Evolutionary conservation across 2,888 invertebrate species (phyloP).

Genomic region (Chamaedrilus cognettii): DNA sequence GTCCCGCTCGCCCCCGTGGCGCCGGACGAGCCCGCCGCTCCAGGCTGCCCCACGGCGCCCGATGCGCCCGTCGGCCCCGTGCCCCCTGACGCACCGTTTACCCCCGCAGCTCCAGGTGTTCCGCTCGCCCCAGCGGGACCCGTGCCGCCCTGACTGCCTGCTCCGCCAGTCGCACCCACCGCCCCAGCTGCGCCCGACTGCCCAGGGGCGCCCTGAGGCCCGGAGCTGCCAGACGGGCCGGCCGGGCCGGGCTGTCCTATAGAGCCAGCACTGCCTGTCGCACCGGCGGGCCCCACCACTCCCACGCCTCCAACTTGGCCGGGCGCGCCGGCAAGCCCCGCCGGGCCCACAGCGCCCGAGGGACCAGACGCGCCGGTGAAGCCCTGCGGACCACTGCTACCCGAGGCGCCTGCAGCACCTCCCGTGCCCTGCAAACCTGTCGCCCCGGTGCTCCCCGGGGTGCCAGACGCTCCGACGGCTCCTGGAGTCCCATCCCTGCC

Average conservation of each 20-base stretch:
- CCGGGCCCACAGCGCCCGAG: constrained; percentile 10
- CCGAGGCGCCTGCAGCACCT: constrained; percentile 31
- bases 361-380: constrained; percentile 7
- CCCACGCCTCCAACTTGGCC: constrained; percentile 13
- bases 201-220: neutral
- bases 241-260: constrained; percentile 4
- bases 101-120: constrained; percentile 6
- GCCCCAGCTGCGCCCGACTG: constrained; percentile 7
- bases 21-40: constrained; percentile 12
- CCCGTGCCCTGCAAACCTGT: constrained; percentile 10
- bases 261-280: constrained; percentile 11
- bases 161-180: constrained; percentile 12
- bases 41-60: constrained; percentile 6
- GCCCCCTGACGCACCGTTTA: constrained; percentile 3
- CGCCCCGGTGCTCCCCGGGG: neutral
- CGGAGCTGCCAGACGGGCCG: constrained; percentile 8
- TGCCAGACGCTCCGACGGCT: neutral
- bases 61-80: constrained; percentile 3
- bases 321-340: constrained; percentile 9
- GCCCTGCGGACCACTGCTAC: constrained; percentile 12
- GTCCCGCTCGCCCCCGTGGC: constrained; percentile 10
- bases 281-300: constrained; percentile 7
- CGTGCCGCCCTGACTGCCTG: constrained; percentile 1
- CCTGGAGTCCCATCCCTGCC: constrained; percentile 42
- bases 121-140: constrained; percentile 13